Base-by-base conservation (phyloP, 2,888 invertebrate species). In the Craniophora ligustri region DNA sequence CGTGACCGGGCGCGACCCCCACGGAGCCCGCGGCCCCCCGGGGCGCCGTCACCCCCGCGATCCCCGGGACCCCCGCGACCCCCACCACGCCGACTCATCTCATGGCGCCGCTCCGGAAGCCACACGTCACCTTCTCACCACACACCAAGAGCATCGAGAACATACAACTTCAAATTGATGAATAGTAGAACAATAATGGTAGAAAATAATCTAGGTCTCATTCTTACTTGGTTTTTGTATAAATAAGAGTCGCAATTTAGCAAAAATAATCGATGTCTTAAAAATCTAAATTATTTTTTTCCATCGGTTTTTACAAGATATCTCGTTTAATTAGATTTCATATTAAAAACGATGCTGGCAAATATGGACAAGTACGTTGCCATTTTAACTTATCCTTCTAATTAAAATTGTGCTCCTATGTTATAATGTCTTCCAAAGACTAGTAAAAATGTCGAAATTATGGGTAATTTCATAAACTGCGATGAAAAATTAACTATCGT, bases 11-110 rank as follows among this genome's bases (percentile, higher is more conserved):
- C 64, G 54, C 21, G 63, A 67, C 4, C 63, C 50, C 75, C 67
- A 67, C 69, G 57, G n/a, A n/a, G n/a, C n/a, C n/a, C 64, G 54
- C 21, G 63, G 66, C 4, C 63, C 50, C 75, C 67, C 67, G 68
- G 57, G 11, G 92, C 89, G 44, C 79, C 84, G 11, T 91, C 85
- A 56, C 86, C 82, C n/a, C 86, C 85, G 51, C 91, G 88, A 91
- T n/a, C n/a, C n/a, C 84, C 60, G 2, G 62, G 30, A n/a, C n/a
- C n/a, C n/a, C n/a, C 64, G 54, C 21, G 63, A 67, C 4, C 63
- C 50, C 75, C 67, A 67, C 69, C 58, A n/a, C n/a, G n/a, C n/a
- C n/a, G n/a, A n/a, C n/a, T n/a, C n/a, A n/a, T n/a, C n/a, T 41
- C 44, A 46, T 38, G 50, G 16, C 34, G 28, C 60, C 64, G 28